Percentiles rank a stretch among this genome's conserved stretches.
phyloP scores from a whole-genome alignment of 2,797 vertebrate species.

The Hylomyscus alleni region DNA sequence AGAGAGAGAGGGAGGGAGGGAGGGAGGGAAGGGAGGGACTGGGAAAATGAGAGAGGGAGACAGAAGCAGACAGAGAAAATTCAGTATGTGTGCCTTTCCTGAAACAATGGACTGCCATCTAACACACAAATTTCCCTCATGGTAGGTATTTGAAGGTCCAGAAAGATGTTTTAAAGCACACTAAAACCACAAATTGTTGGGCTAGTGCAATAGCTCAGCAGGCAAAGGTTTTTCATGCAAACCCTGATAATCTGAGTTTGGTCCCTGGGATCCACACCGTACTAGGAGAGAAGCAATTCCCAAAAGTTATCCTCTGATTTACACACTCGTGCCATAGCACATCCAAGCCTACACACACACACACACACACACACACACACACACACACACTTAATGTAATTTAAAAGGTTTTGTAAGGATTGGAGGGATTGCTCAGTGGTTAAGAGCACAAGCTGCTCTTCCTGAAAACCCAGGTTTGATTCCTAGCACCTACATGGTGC shows the following conservation, averaged over 20 bases:
- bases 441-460: not conserved
- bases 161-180: constrained; percentile 29
- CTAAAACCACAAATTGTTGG: not conserved
- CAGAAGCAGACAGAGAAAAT: not conserved
- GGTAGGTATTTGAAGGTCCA: not conserved
- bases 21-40: no score
- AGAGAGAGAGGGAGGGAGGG: not conserved
- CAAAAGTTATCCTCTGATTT: not conserved
- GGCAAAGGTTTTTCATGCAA: not conserved
- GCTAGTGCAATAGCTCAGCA: not conserved
- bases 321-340: not conserved
- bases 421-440: not conserved
- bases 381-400: not conserved
- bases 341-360: not conserved
- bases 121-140: not conserved
- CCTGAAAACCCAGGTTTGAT: not conserved
- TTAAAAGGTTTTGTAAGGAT: not conserved
- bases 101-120: not conserved
- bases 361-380: not conserved
- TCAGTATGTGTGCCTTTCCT: not conserved
- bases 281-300: not conserved
- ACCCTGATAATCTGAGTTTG: not conserved
- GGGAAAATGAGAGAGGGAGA: not conserved
- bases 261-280: not conserved
- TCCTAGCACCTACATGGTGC: not conserved